Evolutionary conservation across 2,113 vertebrate genomes (phyloP).

Genomic region (Clarias macrocephalus): DNA sequence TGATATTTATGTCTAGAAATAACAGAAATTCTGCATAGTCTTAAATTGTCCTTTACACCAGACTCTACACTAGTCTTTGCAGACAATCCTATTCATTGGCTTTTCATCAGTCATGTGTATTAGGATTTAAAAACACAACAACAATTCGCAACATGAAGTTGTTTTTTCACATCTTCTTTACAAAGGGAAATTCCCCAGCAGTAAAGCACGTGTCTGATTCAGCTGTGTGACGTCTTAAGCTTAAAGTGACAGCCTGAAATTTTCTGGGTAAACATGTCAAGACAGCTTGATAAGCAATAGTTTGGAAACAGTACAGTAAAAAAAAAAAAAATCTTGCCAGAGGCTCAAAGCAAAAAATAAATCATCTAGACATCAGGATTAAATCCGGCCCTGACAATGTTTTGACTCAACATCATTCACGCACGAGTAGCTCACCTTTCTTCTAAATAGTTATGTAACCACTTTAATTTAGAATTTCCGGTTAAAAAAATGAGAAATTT

Average conservation of each 20-base stretch:
- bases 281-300: not conserved
- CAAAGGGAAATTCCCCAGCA: not conserved
- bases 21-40: not conserved
- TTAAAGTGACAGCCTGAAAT: not conserved
- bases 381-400: not conserved
- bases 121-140: too few species aligned
- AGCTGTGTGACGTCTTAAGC: not conserved
- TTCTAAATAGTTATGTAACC: not conserved
- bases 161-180: not conserved
- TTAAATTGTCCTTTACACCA: not conserved
- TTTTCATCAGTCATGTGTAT: not conserved
- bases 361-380: not conserved
- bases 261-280: not conserved
- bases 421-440: not conserved
- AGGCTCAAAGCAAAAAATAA: not conserved
- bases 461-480: not conserved
- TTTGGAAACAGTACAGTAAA: not conserved
- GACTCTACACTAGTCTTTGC: not conserved
- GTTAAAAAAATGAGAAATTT: not conserved
- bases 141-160: not conserved
- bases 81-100: not conserved
- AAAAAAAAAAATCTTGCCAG: not conserved
- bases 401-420: not conserved
- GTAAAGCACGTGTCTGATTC: not conserved
- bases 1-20: not conserved